Base-by-base conservation (phyloP, 2,888 invertebrate species). In the Netelia virgata region DNA sequence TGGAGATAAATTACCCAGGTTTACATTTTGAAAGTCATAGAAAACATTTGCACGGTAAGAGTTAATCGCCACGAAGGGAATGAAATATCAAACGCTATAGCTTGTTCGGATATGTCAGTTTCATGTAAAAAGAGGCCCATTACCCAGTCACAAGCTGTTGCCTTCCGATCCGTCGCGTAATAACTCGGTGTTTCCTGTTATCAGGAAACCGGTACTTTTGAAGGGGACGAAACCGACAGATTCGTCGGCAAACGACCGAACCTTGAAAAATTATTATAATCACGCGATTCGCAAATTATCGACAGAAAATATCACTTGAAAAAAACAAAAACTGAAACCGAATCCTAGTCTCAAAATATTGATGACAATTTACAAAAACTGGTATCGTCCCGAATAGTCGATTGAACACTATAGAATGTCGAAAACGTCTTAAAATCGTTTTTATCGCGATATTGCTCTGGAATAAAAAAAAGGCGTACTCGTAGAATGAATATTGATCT, bases 121-220 rank as follows among this genome's bases (percentile, higher is more conserved):
- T 76, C 77, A 83, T 72, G 61, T 69, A 74, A 64, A 86, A 68
- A 69, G 43, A n/a, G 59, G 59, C 59, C 76, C 86, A 89, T 90
- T 89, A 89, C 81, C 74, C 88, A 87, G 86, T 88, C 88, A 87
- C 89, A 89, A 89, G 89, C 90, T 88, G 89, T 88, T 89, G 82
- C 87, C 78, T 64, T 10, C 47, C 63, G 75, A 81, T 86, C 83
- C 86, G 86, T 88, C 87, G 72, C 74, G 84, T 75, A 82, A 73
- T 85, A 82, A 88, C 87, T 86, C 83, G 87, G 78, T 84, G 82
- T 88, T 88, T 90, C 89, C 88, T 88, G 86, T 84, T 59, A 79
- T 36, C 66, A 83, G 47, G 70, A 59, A 69, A 81, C 41, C 10
- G 61, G 11, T n/a, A 23, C 18, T 50, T 36, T 6, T 20, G 28